These are phyloP conservation scores for Limanda limanda DNA, from an alignment of 2,113 vertebrate species.

Conservation along the genomic window DNA sequence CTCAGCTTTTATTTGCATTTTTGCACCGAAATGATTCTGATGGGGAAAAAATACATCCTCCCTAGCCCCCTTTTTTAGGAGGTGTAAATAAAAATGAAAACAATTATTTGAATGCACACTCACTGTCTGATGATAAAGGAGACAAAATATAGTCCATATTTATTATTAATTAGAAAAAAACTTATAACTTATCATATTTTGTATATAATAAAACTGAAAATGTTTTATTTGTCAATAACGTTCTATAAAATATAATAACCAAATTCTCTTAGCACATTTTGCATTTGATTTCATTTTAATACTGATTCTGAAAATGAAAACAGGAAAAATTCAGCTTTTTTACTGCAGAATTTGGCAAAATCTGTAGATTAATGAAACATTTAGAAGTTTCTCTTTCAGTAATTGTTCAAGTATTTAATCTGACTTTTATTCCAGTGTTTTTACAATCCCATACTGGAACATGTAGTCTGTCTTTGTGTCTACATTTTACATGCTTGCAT, in stretches of 20 bases:
- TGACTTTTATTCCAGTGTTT: background rate
- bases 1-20: slow-evolving; percentile 1
- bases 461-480: slow-evolving; percentile 3
- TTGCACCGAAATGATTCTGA: background rate
- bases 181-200: too few species aligned
- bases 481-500: slow-evolving; percentile 1
- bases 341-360: too few species aligned
- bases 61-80: too few species aligned
- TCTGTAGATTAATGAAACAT: too few species aligned
- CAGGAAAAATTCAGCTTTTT: too few species aligned
- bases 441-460: background rate
- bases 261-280: background rate
- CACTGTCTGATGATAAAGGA: background rate
- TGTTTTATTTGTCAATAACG: background rate
- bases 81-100: background rate
- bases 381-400: too few species aligned
- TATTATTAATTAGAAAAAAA: background rate
- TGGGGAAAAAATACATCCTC: background rate
- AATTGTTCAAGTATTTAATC: too few species aligned
- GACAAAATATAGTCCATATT: background rate
- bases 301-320: too few species aligned
- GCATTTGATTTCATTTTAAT: too few species aligned
- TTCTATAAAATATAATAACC: background rate
- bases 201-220: background rate
- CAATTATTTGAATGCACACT: background rate